Evolutionary conservation across 2,797 vertebrate genomes (phyloP).

Genomic region (Stomatorhinus walkeri): DNA sequence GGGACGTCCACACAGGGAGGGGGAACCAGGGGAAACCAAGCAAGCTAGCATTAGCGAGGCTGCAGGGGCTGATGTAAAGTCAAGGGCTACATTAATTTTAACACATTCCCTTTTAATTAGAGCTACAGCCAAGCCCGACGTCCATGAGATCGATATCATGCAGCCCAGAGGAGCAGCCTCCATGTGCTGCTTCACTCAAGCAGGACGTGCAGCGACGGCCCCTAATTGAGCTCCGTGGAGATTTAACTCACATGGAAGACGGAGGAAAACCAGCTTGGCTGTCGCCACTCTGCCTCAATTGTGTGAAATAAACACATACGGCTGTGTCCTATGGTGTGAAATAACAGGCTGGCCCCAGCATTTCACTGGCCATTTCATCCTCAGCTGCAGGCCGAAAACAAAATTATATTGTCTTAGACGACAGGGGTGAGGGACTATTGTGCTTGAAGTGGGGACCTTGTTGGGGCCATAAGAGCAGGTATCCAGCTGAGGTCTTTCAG

Average conservation of each 20-base stretch:
- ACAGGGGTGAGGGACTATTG: slow-evolving; percentile 27
- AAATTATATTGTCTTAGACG: slow-evolving; percentile 46
- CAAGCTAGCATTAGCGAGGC: background rate
- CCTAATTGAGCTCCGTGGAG: slow-evolving; percentile 48
- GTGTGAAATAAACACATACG: slow-evolving; percentile 50
- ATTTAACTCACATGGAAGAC: slow-evolving; percentile 40
- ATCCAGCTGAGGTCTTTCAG: slow-evolving; percentile 22
- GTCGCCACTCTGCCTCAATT: slow-evolving; percentile 38
- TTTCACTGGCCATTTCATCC: slow-evolving; percentile 54
- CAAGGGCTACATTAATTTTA: background rate
- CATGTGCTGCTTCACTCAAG: slow-evolving; percentile 24
- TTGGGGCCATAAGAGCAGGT: slow-evolving; percentile 24
- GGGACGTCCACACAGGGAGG: background rate
- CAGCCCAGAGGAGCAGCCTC: slow-evolving; percentile 26
- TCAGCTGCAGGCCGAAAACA: slow-evolving; percentile 47
- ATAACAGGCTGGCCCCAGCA: slow-evolving; percentile 47
- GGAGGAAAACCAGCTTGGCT: slow-evolving; percentile 36
- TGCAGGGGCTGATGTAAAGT: background rate
- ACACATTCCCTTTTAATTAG: slow-evolving; percentile 22
- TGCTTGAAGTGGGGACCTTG: slow-evolving; percentile 34
- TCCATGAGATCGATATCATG: slow-evolving; percentile 42
- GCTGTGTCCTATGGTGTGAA: slow-evolving; percentile 47
- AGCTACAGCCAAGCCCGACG: background rate
- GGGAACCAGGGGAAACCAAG: background rate
- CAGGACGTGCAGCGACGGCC: slow-evolving; percentile 30